These are phyloP conservation scores for Rhyacophila evoluta DNA, from an alignment of 2,888 invertebrate genomes.

Conservation along the genomic window DNA sequence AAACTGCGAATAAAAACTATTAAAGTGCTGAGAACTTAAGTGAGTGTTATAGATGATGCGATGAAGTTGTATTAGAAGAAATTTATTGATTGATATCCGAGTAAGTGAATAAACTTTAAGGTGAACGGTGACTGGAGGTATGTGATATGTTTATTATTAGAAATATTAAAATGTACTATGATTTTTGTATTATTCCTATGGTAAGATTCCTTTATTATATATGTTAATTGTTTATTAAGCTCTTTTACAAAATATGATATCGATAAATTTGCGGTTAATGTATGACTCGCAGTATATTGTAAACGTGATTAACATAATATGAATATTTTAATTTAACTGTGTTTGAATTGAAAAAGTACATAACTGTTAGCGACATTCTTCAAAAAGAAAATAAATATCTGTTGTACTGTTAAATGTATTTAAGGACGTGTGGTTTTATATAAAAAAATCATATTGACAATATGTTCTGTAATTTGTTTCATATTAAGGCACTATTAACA, in stretches of 20 bases:
- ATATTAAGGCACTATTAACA: background rate
- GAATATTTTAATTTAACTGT: background rate
- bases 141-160: conserved; percentile 22
- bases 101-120: background rate
- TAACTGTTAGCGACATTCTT: conserved; percentile 10
- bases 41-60: background rate
- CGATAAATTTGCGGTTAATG: conserved; percentile 14
- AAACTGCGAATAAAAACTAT: background rate
- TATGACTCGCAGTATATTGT: conserved; percentile 24
- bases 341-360: background rate
- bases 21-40: background rate
- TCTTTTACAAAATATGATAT: conserved; percentile 13
- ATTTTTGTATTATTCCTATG: background rate
- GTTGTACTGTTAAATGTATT: background rate
- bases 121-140: conserved; percentile 9
- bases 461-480: background rate
- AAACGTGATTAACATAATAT: conserved; percentile 19
- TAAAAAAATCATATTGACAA: conserved; percentile 21
- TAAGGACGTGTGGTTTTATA: background rate
- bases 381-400: background rate
- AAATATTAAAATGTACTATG: conserved; percentile 2
- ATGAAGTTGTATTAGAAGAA: background rate
- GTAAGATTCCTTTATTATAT: background rate
- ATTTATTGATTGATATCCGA: background rate
- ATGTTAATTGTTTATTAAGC: conserved; percentile 14